Evolutionary conservation across 1,140 invertebrate genomes (phyloP), one percentile per base, ranked within the genome.

Genomic region (Magallana ariakensis): DNA sequence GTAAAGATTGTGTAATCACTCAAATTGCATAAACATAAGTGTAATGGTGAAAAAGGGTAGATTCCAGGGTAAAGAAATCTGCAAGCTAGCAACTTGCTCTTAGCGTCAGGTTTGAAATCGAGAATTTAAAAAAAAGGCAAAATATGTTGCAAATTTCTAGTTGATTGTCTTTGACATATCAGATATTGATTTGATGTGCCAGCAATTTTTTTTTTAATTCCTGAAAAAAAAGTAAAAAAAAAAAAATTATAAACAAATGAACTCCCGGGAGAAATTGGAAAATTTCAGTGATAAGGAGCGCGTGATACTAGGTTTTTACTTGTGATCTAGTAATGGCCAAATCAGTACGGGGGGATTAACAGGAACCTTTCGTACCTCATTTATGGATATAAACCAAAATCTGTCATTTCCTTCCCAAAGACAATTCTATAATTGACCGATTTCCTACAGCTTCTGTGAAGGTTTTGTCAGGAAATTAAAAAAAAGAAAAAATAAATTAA

Each of bases 351-450:
- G 7, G 11, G 62, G 62, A 70, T 70, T 70, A 70, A 26, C 19
- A 22, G 19, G 9, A 7, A 19, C 26, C 62, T 22, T 70, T 11
- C 62, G 26, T 26, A 11, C 62, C 62, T 9, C 62, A 1, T 22
- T 70, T 22, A 70, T 22, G 62, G 62, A 70, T 70, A 70, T 70
- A 26, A 70, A 70, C 62, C 19, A 26, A 70, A 70, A 70, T 26
- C 62, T 22, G 62, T 19, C 62, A 70, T 70, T 70, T 70, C 62
- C 62, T 7, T 26, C 19, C 62, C 19, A 11, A 19, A 70, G 22
- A 70, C 19, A 19, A 22, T 70, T 19, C 26, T 19, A 70, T 70
- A 70, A 70, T 70, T 70, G 11, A 22, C 26, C 19, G 62, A 22
- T 70, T 70, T 70, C 62, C 62, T 70, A 3, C 62, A 22, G 11